Conservation (phyloP, 1,140 invertebrate genomes). For the Drosophila sechellia region DNA sequence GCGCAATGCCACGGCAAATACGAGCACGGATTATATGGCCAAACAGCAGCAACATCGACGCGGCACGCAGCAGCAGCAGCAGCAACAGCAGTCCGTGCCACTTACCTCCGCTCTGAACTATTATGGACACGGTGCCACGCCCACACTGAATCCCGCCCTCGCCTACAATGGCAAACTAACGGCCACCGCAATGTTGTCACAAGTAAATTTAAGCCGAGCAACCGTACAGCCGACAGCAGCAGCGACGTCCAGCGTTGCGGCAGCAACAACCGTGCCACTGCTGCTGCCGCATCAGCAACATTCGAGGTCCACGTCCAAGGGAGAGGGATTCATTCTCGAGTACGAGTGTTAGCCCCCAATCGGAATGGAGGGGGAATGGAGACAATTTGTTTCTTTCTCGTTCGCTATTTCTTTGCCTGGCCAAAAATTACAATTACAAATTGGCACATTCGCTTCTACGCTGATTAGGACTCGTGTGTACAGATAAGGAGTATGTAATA, state of each 20-base stretch:
- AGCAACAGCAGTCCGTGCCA: constrained; percentile 41
- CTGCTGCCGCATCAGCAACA: constrained; percentile 16
- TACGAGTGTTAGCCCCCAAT: constrained; percentile 81
- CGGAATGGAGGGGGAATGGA: constrained; percentile 18
- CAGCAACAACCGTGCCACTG: constrained; percentile 12
- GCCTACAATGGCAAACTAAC: constrained; percentile 79
- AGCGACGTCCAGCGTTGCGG: constrained; percentile 30
- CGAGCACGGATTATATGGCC: constrained; percentile 45
- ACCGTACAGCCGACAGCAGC: constrained; percentile 40
- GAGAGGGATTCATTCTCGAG: constrained; percentile 75
- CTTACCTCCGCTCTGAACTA: constrained; percentile 74
- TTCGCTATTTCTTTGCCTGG: constrained; percentile 41
- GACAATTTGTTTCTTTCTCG: constrained; percentile 32
- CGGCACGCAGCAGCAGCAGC: constrained; percentile 37
- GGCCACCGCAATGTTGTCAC: constrained; percentile 78
- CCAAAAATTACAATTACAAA: constrained; percentile 77
- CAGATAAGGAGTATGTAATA: constrained; percentile 27
- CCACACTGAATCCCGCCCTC: constrained; percentile 41
- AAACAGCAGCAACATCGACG: constrained; percentile 45
- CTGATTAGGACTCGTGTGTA: constrained; percentile 52
- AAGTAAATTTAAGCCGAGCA: constrained; percentile 72
- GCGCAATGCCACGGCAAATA: constrained; percentile 58
- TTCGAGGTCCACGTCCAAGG: constrained; percentile 10
- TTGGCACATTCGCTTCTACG: constrained; percentile 54
- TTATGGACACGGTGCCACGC: constrained; percentile 61